A percentile compares a stretch with the other conserved stretches of the same genome.
Conservation (phyloP, 1,140 invertebrate species). For the Anthonomus grandis region DNA sequence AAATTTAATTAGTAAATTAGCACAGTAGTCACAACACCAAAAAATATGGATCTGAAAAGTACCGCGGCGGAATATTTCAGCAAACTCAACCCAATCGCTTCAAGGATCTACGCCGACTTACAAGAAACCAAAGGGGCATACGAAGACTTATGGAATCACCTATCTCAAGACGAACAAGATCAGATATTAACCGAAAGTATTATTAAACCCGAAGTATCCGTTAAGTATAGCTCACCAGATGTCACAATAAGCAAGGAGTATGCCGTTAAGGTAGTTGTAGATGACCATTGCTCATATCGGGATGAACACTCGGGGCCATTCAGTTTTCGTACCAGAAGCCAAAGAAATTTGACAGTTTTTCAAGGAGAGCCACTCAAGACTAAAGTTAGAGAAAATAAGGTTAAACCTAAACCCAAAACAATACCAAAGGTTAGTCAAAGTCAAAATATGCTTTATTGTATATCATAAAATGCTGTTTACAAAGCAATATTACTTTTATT, state of each 20-base stretch:
- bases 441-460: too few species aligned
- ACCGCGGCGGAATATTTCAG: slow-evolving; percentile 68
- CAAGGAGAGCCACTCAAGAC: slow-evolving; percentile 41
- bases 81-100: slow-evolving; percentile 64
- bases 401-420: slow-evolving; percentile 3
- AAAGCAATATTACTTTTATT: background rate
- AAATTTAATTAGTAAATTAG: background rate
- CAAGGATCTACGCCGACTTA: slow-evolving; percentile 66
- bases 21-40: too few species aligned
- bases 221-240: slow-evolving; percentile 61
- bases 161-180: slow-evolving; percentile 65
- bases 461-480: background rate
- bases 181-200: slow-evolving; percentile 73
- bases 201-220: slow-evolving; percentile 67
- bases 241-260: slow-evolving; percentile 51
- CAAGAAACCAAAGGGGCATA: slow-evolving; percentile 64
- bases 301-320: slow-evolving; percentile 79
- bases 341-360: slow-evolving; percentile 64
- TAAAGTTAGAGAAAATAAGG: slow-evolving; percentile 23
- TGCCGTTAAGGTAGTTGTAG: slow-evolving; percentile 51
- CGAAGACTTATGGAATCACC: slow-evolving; percentile 65
- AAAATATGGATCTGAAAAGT: slow-evolving; percentile 42
- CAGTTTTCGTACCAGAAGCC: slow-evolving; percentile 73
- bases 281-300: slow-evolving; percentile 57
- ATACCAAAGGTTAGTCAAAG: slow-evolving; percentile 18